A percentile compares a stretch with the other conserved stretches of the same genome.
These are phyloP conservation scores for Drosophila willistoni DNA, from an alignment of 1,140 invertebrate species.

Conservation along the genomic window DNA sequence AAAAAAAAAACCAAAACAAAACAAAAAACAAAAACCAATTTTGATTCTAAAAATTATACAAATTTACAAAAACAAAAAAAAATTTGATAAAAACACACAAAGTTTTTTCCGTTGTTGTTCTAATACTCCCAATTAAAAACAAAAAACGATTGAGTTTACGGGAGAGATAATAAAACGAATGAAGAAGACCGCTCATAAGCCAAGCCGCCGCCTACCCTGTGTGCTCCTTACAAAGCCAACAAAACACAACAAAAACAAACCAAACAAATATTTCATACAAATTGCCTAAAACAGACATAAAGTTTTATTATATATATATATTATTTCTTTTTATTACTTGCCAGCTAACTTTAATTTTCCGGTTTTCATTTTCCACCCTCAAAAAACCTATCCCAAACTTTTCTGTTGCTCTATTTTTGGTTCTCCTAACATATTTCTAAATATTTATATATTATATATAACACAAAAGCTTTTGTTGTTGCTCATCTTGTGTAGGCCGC, in stretches of 20 bases:
- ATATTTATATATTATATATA: conserved; percentile 13
- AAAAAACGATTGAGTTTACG: background rate
- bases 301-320: conserved; percentile 26
- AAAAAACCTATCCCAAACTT: background rate
- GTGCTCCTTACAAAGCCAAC: conserved; percentile 66
- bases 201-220: conserved; percentile 74
- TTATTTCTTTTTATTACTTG: conserved; percentile 28
- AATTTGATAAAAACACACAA: conserved; percentile 45
- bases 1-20: no score
- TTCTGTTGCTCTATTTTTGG: background rate
- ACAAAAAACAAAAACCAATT: conserved; percentile 44
- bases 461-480: conserved; percentile 25
- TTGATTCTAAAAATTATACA: conserved; percentile 54
- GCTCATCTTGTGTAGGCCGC: conserved; percentile 69
- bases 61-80: conserved; percentile 36
- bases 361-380: conserved; percentile 17
- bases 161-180: conserved; percentile 69
- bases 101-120: conserved; percentile 33
- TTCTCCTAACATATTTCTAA: background rate
- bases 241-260: conserved; percentile 16
- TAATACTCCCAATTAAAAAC: conserved; percentile 11
- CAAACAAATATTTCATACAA: conserved; percentile 49
- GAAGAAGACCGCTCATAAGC: conserved; percentile 83
- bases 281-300: conserved; percentile 41
- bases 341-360: conserved; percentile 25